These are phyloP conservation scores for Blastobasis adustella DNA, from an alignment of 2,888 invertebrate genomes.

Conservation along the genomic window DNA sequence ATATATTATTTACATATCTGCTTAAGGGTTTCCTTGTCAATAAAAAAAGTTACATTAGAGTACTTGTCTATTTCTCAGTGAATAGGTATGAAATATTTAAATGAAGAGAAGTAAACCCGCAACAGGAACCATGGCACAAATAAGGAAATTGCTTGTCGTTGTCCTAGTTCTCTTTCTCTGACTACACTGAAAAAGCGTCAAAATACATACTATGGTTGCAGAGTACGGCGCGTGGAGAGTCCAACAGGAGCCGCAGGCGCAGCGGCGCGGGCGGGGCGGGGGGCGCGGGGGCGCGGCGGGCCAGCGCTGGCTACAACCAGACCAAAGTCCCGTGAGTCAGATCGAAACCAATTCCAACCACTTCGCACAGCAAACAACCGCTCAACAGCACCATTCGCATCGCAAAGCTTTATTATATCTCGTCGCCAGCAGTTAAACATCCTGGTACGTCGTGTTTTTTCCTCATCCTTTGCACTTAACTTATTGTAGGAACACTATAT, in stretches of 20 bases:
- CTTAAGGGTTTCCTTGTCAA: too few species aligned
- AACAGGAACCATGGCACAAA: too few species aligned
- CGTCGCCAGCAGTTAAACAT: constrained; percentile 6
- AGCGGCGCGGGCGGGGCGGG: constrained; percentile 48
- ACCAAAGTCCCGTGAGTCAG: constrained; percentile 30
- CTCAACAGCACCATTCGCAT: not conserved
- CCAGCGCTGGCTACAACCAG: constrained; percentile 59
- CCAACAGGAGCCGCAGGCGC: constrained; percentile 37
- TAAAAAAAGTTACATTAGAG: too few species aligned
- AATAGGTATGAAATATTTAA: too few species aligned
- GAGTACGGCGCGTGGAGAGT: constrained; percentile 20
- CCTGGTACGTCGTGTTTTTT: too few species aligned
- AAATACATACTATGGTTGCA: constrained; percentile 58
- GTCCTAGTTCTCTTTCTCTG: too few species aligned
- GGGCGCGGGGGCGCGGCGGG: constrained; percentile 37
- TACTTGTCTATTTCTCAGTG: too few species aligned
- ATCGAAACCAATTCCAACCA: not conserved
- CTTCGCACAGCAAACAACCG: constrained; percentile 5
- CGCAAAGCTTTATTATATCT: constrained; percentile 5
- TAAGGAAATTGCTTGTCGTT: too few species aligned
- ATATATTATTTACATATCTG: too few species aligned
- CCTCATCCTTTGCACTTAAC: too few species aligned
- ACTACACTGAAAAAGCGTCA: not conserved
- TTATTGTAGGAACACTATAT: too few species aligned
- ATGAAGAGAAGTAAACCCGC: too few species aligned